These are phyloP conservation scores for Clarias platycephalus DNA, from an alignment of 2,797 vertebrate genomes.

Conservation along the genomic window DNA sequence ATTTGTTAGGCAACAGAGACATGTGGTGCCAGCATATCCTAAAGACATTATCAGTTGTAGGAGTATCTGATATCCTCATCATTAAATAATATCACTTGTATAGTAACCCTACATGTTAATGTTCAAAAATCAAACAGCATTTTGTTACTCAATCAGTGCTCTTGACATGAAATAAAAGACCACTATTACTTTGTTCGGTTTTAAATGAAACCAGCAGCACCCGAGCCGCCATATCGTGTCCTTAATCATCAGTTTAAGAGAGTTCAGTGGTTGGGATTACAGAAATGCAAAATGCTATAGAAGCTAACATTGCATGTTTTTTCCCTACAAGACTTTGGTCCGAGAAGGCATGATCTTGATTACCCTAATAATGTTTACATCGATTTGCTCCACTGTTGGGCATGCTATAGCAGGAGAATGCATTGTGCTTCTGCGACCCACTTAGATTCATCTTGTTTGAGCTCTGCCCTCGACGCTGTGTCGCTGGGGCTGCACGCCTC, in stretches of 20 bases:
- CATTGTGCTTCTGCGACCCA: constrained; percentile 64
- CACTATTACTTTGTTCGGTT: neutral
- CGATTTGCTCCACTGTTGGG: constrained; percentile 51
- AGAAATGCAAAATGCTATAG: constrained; percentile 20
- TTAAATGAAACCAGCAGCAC: neutral
- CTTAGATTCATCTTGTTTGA: constrained; percentile 72
- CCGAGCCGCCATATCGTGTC: neutral
- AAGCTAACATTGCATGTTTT: constrained; percentile 25
- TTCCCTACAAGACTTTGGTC: neutral
- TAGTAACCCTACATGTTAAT: neutral
- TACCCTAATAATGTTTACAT: constrained; percentile 58
- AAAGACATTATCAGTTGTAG: neutral
- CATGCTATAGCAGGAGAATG: constrained; percentile 33
- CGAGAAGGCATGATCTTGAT: constrained; percentile 53
- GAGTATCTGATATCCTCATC: neutral
- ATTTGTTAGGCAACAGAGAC: constrained; percentile 1
- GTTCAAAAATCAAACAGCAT: neutral
- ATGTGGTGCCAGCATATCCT: neutral
- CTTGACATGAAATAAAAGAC: neutral
- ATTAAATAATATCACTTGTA: neutral
- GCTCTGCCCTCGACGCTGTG: constrained; percentile 64
- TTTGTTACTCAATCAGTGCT: constrained; percentile 4
- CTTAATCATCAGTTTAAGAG: neutral
- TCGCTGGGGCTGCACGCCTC: constrained; percentile 57
- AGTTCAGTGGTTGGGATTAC: neutral